Evolutionary conservation across 1,140 invertebrate species (phyloP).

Genomic region (Zeugodacus cucurbitae): DNA sequence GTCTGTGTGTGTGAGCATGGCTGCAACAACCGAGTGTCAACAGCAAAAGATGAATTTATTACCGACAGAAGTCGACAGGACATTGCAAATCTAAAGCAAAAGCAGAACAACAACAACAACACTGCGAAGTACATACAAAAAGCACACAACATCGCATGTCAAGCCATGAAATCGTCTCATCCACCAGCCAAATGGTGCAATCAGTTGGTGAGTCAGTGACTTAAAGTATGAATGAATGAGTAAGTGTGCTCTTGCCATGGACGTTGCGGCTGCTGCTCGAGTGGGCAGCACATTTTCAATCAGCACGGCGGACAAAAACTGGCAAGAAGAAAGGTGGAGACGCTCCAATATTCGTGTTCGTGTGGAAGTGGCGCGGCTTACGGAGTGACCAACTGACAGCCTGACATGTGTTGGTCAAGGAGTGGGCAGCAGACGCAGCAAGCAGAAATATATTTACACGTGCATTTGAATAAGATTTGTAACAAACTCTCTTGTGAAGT

Average conservation of each 20-base stretch:
- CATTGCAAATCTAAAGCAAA: conserved; percentile 24
- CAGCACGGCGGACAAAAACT: neutral
- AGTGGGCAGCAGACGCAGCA: neutral
- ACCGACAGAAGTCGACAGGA: conserved; percentile 40
- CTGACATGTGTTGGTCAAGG: neutral
- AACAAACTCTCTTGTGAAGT: neutral
- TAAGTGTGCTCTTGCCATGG: neutral
- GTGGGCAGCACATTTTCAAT: neutral
- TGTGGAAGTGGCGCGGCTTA: neutral
- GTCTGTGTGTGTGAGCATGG: neutral
- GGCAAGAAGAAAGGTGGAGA: neutral
- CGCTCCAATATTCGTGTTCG: neutral
- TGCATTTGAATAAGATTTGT: neutral
- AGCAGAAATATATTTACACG: neutral
- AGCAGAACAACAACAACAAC: neutral
- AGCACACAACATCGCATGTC: conserved; percentile 18
- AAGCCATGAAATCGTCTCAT: conserved; percentile 15
- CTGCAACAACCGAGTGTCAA: conserved; percentile 39
- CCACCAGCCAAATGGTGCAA: neutral
- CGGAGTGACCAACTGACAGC: neutral
- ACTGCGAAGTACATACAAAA: neutral
- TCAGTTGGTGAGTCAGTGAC: conserved; percentile 16
- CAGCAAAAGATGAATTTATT: conserved; percentile 43
- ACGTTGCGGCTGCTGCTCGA: neutral
- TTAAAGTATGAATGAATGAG: conserved; percentile 23